phyloP scores from a whole-genome alignment of 1,140 invertebrate species.

The Hypsibius dujardini region DNA sequence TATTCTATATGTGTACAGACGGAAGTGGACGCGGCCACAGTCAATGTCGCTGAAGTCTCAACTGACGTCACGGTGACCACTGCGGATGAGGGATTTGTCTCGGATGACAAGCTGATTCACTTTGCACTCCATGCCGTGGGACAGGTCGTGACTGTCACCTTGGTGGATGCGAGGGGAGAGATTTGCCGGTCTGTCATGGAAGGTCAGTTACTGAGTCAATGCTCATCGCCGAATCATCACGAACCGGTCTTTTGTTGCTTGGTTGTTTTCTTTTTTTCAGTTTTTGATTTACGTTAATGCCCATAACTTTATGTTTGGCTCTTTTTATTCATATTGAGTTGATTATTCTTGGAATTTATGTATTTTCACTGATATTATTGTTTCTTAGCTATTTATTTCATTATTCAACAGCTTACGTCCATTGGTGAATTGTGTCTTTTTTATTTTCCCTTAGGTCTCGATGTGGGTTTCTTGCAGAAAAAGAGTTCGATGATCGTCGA shows the following conservation, averaged over 20 bases:
- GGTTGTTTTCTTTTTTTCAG: too few relatives aligned
- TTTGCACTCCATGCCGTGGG: slow-evolving; percentile 9
- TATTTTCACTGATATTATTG: too few relatives aligned
- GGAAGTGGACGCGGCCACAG: not conserved
- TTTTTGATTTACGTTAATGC: too few relatives aligned
- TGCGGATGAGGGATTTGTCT: slow-evolving; percentile 8
- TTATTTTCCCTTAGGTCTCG: not conserved
- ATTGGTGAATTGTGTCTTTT: too few relatives aligned
- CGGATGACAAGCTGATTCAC: slow-evolving; percentile 1
- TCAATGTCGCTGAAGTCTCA: not conserved
- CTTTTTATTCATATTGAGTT: too few relatives aligned
- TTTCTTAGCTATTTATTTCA: too few relatives aligned
- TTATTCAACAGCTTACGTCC: too few relatives aligned
- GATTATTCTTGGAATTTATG: too few relatives aligned
- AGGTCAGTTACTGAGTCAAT: not conserved
- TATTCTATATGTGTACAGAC: not conserved
- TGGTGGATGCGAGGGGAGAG: not conserved
- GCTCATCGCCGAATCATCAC: too few relatives aligned
- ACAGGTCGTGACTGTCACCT: not conserved
- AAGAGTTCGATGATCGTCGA: slow-evolving; percentile 13
- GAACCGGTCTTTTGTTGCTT: too few relatives aligned
- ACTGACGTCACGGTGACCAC: not conserved
- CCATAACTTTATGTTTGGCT: too few relatives aligned
- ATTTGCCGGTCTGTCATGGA: slow-evolving; percentile 7
- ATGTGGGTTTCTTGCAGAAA: slow-evolving; percentile 11